Conservation (phyloP, 2,888 invertebrate species). For the Philaethria dido region DNA sequence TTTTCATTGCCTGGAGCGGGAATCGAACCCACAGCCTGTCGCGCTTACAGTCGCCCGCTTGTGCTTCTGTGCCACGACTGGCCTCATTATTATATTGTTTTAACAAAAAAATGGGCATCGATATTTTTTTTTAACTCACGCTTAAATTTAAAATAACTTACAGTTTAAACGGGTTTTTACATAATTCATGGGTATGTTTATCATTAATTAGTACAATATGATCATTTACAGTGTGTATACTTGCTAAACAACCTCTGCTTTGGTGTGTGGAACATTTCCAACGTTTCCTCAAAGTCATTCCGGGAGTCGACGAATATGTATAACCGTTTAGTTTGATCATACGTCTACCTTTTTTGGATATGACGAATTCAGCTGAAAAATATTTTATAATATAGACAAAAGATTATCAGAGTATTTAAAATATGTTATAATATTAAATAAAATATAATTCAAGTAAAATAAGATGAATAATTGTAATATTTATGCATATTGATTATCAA, state of each 20-base stretch:
- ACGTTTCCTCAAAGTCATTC: conserved; percentile 45
- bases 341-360: conserved; percentile 48
- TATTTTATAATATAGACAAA: background rate
- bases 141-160: background rate
- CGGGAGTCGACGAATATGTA: conserved; percentile 50
- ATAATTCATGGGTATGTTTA: conserved; percentile 40
- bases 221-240: conserved; percentile 47
- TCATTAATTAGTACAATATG: conserved; percentile 37
- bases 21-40: no score
- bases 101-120: no score
- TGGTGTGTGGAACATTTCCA: conserved; percentile 63
- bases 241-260: conserved; percentile 50
- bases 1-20: no score
- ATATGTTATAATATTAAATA: no score
- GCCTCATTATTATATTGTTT: no score
- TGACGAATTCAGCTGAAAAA: conserved; percentile 35
- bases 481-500: no score
- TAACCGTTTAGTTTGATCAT: conserved; percentile 53
- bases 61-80: no score
- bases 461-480: no score
- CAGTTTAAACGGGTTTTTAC: background rate
- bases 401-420: background rate
- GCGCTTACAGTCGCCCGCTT: no score
- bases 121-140: background rate
- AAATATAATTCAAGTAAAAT: no score